phyloP scores from a whole-genome alignment of 1,140 invertebrate genomes.

The Colletes latitarsis region DNA sequence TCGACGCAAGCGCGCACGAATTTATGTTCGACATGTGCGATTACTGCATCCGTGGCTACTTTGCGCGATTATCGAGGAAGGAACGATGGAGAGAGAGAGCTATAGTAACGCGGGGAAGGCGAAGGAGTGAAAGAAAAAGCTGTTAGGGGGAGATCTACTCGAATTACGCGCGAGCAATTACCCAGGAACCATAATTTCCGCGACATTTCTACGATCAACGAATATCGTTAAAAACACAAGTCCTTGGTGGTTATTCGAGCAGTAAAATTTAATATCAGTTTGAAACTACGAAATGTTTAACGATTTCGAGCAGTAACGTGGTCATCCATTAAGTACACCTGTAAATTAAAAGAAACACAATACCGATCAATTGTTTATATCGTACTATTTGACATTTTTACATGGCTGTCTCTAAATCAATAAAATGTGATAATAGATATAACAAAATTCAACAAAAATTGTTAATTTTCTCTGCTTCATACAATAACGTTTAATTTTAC shows the following conservation, averaged over 20 bases:
- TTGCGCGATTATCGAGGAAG: conserved; percentile 68
- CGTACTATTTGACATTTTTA: too few relatives aligned
- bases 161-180: conserved; percentile 67
- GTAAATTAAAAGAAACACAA: too few relatives aligned
- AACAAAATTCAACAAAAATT: too few relatives aligned
- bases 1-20: conserved; percentile 63
- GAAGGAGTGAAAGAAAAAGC: neutral
- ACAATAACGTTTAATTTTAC: too few relatives aligned
- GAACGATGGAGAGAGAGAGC: neutral
- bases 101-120: neutral
- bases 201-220: conserved; percentile 54
- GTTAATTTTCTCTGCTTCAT: too few relatives aligned
- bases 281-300: too few relatives aligned
- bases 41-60: conserved; percentile 65
- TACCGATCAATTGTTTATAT: too few relatives aligned
- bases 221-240: conserved; percentile 18
- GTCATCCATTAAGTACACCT: neutral
- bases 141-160: neutral
- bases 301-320: neutral
- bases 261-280: too few relatives aligned
- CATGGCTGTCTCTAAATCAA: too few relatives aligned
- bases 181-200: conserved; percentile 73
- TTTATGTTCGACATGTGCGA: conserved; percentile 73
- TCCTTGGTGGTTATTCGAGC: too few relatives aligned
- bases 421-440: too few relatives aligned